A percentile compares a stretch with the other conserved stretches of the same genome.
phyloP scores from a whole-genome alignment of 2,888 invertebrate genomes.

The Empis stercorea region DNA sequence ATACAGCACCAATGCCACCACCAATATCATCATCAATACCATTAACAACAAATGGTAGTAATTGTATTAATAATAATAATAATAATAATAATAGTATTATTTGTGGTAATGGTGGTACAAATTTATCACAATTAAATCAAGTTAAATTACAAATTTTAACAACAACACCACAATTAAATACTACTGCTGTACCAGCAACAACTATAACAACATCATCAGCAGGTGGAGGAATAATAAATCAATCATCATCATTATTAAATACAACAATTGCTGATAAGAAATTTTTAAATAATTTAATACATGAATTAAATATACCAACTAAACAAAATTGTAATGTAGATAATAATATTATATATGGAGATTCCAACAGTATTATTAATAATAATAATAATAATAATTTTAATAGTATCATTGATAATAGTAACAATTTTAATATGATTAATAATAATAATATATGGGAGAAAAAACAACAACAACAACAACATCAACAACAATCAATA shows the following conservation, averaged over 20 bases:
- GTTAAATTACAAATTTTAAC: background rate
- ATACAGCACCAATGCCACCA: conserved; percentile 14
- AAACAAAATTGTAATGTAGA: conserved; percentile 8
- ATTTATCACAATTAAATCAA: background rate
- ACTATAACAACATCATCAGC: conserved; percentile 8
- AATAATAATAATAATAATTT: conserved; percentile 23
- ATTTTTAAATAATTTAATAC: background rate
- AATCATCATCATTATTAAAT: conserved; percentile 18
- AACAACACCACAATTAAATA: conserved; percentile 3
- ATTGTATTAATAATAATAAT: background rate
- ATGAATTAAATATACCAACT: conserved; percentile 3
- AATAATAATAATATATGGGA: conserved; percentile 7
- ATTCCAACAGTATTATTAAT: conserved; percentile 20
- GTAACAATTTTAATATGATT: conserved; percentile 4
- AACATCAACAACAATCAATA: no score
- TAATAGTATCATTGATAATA: conserved; percentile 7
- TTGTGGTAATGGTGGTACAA: no score
- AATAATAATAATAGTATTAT: no score
- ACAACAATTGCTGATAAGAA: conserved; percentile 5
- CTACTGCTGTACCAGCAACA: conserved; percentile 5
- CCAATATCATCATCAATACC: conserved; percentile 12
- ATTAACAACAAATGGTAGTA: conserved; percentile 10
- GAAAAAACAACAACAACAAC: no score
- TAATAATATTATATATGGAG: conserved; percentile 15
- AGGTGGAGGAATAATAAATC: conserved; percentile 16